A percentile compares a stretch with the other conserved stretches of the same genome.
These are phyloP conservation scores for Margarornis squamiger DNA, from an alignment of 2,797 vertebrate genomes.

Conservation along the genomic window DNA sequence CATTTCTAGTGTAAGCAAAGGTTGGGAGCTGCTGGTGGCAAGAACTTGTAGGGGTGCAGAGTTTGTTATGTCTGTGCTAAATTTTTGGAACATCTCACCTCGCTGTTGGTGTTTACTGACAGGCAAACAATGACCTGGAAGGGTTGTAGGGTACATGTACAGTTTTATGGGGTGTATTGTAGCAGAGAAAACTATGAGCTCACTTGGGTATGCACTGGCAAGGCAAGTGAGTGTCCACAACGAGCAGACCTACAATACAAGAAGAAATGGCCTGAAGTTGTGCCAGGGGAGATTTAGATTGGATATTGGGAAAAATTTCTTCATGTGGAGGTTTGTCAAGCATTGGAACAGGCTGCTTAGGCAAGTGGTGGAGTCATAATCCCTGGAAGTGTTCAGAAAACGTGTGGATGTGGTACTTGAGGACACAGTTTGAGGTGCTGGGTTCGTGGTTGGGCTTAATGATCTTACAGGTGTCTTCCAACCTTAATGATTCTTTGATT, in stretches of 20 bases:
- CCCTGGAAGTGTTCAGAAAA: neutral
- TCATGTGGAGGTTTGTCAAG: neutral
- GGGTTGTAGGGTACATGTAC: neutral
- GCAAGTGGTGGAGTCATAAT: accelerated
- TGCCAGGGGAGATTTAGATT: neutral
- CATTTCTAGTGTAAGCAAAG: neutral
- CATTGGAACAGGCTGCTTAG: neutral
- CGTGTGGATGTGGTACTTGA: neutral
- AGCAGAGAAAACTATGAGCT: neutral
- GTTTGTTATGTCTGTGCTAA: accelerated
- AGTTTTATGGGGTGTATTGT: neutral
- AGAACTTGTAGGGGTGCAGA: neutral
- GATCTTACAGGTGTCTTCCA: neutral
- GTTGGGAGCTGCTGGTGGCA: neutral
- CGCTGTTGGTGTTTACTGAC: accelerated
- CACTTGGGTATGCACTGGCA: neutral
- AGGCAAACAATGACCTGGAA: neutral
- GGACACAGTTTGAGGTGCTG: neutral
- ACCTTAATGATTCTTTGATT: neutral
- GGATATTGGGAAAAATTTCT: neutral
- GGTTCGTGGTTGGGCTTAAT: neutral
- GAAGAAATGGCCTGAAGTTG: neutral
- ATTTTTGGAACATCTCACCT: neutral
- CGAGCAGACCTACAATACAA: neutral
- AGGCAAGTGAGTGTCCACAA: neutral